Evolutionary conservation across 2,113 vertebrate genomes (phyloP), one percentile per base, ranked within the genome.

Genomic region (Zosterops japonicus): DNA sequence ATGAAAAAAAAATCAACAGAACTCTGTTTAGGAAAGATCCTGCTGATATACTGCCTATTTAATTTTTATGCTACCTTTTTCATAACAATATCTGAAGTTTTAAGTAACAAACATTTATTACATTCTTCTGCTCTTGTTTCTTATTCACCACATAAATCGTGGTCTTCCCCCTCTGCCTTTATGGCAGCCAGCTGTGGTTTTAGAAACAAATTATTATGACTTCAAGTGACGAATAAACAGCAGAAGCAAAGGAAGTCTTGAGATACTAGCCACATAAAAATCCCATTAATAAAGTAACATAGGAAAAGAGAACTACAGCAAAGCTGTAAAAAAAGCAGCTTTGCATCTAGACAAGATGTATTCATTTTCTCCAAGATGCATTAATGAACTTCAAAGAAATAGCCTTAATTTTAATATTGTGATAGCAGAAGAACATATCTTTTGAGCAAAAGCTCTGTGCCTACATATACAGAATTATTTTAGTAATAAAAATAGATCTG

Each of bases 111-210:
- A 63, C 57, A 87, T 94, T 85, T 88, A 85, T 74, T 61, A 53
- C 69, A 80, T 86, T 95, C 79, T 64, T 87, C 92, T 94, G 81
- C 63, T 78, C 83, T 83, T 91, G 49, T 76, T 93, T 72, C 87
- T 86, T 25, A 36, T 85, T 76, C 70, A 81, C 81, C 60, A 94
- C 83, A 83, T 94, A 91, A 96, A 89, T 95, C 83, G 44, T 14
- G 35, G 90, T 96, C 89, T 85, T 90, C 92, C 86, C 56, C 55
- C 83, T 68, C 82, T 95, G 83, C 92, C 57, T 94, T 94, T 81
- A 90, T 52, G 96, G 85, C 87, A 94, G 85, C 87, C 70, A 93
- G 78, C 70, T 94, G 85, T 87, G 87, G 77, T 93, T 96, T 95
- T 52, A 94, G 86, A 94, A 95, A 93, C 83, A 95, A 89, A 88